Conservation (phyloP, 2,888 invertebrate species). For the Apotomis capreana region DNA sequence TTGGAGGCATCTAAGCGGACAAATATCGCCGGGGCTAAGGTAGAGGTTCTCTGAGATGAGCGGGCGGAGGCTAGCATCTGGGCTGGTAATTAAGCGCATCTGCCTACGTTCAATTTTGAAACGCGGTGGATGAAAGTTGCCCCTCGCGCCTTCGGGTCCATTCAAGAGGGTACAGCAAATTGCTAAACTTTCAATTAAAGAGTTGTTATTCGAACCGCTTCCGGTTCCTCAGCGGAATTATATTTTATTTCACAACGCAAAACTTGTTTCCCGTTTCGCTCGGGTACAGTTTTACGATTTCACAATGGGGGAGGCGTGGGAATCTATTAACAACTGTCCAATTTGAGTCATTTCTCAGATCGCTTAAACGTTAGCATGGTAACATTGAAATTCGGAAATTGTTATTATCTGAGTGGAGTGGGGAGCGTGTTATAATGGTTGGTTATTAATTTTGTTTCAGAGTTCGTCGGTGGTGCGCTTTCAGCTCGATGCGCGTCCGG, state of each 20-base stretch:
- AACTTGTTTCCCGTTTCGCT: slow-evolving; percentile 72
- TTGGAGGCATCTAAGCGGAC: slow-evolving; percentile 65
- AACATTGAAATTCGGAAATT: slow-evolving; percentile 17
- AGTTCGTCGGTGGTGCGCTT: slow-evolving; percentile 56
- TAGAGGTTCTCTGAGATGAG: slow-evolving; percentile 76
- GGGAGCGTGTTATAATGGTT: slow-evolving; percentile 5
- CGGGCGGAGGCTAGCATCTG: slow-evolving; percentile 75
- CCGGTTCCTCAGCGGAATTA: slow-evolving; percentile 73
- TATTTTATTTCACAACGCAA: slow-evolving; percentile 77
- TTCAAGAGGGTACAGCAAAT: slow-evolving; percentile 81
- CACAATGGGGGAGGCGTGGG: slow-evolving; percentile 59
- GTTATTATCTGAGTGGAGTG: slow-evolving; percentile 10
- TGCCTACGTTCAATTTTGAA: slow-evolving; percentile 83
- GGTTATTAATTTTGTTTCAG: slow-evolving; percentile 60
- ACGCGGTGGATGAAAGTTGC: slow-evolving; percentile 78
- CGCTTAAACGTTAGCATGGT: slow-evolving; percentile 41
- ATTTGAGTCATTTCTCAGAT: slow-evolving; percentile 56
- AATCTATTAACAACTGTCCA: slow-evolving; percentile 66
- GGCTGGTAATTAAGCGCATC: slow-evolving; percentile 81
- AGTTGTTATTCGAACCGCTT: slow-evolving; percentile 82
- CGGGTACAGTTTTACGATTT: slow-evolving; percentile 66
- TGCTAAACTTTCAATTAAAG: slow-evolving; percentile 84
- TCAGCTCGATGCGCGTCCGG: slow-evolving; percentile 76
- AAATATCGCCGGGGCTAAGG: slow-evolving; percentile 67
- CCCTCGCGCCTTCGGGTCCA: slow-evolving; percentile 76